phyloP scores from a whole-genome alignment of 1,140 invertebrate species.

The Melanaphis sacchari region DNA sequence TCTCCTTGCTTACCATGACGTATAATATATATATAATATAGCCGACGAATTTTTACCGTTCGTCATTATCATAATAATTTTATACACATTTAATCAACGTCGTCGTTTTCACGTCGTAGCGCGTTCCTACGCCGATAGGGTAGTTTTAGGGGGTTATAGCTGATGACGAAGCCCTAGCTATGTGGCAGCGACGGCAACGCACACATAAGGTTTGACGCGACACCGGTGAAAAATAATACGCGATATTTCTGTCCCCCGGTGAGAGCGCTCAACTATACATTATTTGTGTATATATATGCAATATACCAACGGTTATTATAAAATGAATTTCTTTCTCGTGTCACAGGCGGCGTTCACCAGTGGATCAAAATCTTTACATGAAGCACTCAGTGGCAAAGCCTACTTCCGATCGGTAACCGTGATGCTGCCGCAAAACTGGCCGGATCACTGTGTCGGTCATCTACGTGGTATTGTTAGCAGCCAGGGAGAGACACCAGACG shows the following conservation, averaged over 20 bases:
- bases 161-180: background rate
- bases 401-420: conserved; percentile 67
- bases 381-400: conserved; percentile 67
- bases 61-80: background rate
- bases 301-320: background rate
- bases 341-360: conserved; percentile 66
- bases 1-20: background rate
- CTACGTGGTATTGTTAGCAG: conserved; percentile 61
- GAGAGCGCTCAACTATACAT: background rate
- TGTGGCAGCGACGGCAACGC: background rate
- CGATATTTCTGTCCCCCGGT: background rate
- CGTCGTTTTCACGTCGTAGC: conserved; percentile 6
- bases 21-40: background rate
- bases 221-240: conserved; percentile 5
- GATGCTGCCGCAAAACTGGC: conserved; percentile 68
- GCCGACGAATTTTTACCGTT: background rate
- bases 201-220: conserved; percentile 48
- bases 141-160: conserved; percentile 7
- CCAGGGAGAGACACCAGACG: conserved; percentile 65
- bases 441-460: conserved; percentile 64
- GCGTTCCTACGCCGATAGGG: background rate
- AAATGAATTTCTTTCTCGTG: conserved; percentile 59
- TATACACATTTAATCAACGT: conserved; percentile 25
- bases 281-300: background rate
- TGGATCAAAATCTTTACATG: conserved; percentile 66